Conservation (phyloP, 2,113 vertebrate genomes). For the Clarias batrachus region DNA sequence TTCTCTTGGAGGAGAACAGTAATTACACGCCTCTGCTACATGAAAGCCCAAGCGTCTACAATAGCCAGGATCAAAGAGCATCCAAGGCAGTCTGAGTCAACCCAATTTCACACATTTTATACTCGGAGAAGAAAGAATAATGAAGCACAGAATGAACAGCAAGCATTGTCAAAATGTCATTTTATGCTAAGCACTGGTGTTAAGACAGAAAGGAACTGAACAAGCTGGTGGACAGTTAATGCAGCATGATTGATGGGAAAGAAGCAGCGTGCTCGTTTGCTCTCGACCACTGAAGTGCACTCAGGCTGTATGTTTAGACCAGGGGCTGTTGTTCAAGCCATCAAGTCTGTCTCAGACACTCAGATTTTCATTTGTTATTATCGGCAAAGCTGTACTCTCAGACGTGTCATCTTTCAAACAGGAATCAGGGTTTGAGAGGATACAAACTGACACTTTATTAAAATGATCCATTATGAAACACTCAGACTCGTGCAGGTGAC, state of each 20-base stretch:
- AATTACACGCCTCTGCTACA: not conserved
- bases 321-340: not conserved
- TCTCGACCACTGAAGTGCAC: constrained; percentile 10
- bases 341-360: not conserved
- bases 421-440: not conserved
- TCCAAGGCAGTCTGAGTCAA: constrained; percentile 6
- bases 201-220: not conserved
- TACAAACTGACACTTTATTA: not conserved
- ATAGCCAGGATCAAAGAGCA: constrained; percentile 1
- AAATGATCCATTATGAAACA: not conserved
- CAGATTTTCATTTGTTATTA: constrained; percentile 7
- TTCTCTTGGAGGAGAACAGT: not conserved
- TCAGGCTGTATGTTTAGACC: not conserved
- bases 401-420: not conserved
- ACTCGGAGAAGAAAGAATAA: not conserved
- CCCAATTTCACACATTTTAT: not conserved
- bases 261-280: not conserved
- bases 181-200: constrained; percentile 14
- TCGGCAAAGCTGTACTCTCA: not conserved
- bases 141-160: not conserved
- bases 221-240: not conserved
- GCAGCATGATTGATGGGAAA: constrained; percentile 1
- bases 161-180: constrained; percentile 7
- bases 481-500: not conserved
- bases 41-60: not conserved